Base-by-base conservation (phyloP, 1,140 invertebrate species). In the Trypoxylus dichotomus region DNA sequence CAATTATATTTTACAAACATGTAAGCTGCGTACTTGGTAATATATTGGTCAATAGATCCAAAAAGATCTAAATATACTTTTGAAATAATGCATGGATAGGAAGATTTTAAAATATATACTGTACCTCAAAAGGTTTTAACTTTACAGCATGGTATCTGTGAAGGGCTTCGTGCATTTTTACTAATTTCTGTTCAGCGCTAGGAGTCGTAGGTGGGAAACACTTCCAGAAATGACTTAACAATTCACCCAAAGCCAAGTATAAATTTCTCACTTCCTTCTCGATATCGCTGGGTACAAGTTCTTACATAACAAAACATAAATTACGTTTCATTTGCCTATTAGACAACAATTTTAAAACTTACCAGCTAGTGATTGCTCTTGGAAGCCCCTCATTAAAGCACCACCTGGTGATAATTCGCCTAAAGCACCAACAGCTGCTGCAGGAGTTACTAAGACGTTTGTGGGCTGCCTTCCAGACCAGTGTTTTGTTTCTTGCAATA, bases 351-450 rank as follows among this genome's bases (percentile, higher is more conserved):
- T 25, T 74, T 24, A 0, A 3, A 78, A 25, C 43, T n/a, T 89
- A 95, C 95, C 93, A 76, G 91, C 90, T 87, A 93, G 89, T 85
- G 92, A 91, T 84, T 93, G 91, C 82, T 94, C 92, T 81, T 93
- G 91, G 84, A 94, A 94, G 19, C 94, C 93, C 81, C 96, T 92
- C 96, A 98, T 97, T 10, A 98, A 89, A 42, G 92, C 91, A 29
- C 97, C 97, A 76, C 96, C 96, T n/a, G 96, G 96, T 82, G 95
- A 96, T 19, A 98, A 88, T 88, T 98, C 96, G 29, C 95, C 94
- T 3, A 98, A 85, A 75, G 94, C 94, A 80, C 91, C 91, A 3
- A 96, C 93, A 19, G 96, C 95, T 37, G 91, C 91, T 72, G 90
- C 91, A 15, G 94, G 90, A 81, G 87, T 89, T 72, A 92, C 86